Evolutionary conservation across 2,797 vertebrate species (phyloP), one percentile per base, ranked within the genome.

Genomic region (Cygnus olor): DNA sequence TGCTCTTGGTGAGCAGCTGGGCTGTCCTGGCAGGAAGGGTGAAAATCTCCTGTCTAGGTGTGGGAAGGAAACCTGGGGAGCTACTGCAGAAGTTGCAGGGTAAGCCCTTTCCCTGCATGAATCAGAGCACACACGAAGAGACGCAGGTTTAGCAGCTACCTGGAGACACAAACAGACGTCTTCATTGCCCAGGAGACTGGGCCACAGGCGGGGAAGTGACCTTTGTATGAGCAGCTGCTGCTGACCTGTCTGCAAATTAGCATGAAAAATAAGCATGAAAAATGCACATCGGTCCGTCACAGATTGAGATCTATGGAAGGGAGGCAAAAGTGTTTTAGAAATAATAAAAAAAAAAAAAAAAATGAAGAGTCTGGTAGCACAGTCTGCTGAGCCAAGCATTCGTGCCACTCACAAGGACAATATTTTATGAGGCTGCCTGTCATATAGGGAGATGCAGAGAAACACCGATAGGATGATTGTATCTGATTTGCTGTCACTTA

Each of bases 71-170:
- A 87, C 90, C 74, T 93, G 90, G 88, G 81, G 69, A 97, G 58
- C 94, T 64, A 68, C 94, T 72, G 84, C 57, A 93, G 76, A 95
- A 97, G 79, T 92, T 96, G 96, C 94, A 92, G 81, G 81, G 72
- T 97, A 95, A 96, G 94, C 72, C 90, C 76, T 95, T 93, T 96
- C 49, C 68, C 72, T 49, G 76, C 7, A 3, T 95, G 93, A 96
- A 88, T 97, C 86, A 94, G 90, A 89, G 42, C 14, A 32, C 81
- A 94, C 1, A 0, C 16, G 6, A 40, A 72, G 81, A 92, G 65
- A 85, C 18, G 15, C 16, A 19, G 86, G 79, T 78, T 93, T 80
- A 88, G 76, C 68, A 89, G 83, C 86, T 63, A 63, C 93, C 78
- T 56, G 84, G 71, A 93, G 90, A 93, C 72, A 65, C 16, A 69